Conservation (phyloP, 2,888 invertebrate genomes). For the Bugula neritina region DNA sequence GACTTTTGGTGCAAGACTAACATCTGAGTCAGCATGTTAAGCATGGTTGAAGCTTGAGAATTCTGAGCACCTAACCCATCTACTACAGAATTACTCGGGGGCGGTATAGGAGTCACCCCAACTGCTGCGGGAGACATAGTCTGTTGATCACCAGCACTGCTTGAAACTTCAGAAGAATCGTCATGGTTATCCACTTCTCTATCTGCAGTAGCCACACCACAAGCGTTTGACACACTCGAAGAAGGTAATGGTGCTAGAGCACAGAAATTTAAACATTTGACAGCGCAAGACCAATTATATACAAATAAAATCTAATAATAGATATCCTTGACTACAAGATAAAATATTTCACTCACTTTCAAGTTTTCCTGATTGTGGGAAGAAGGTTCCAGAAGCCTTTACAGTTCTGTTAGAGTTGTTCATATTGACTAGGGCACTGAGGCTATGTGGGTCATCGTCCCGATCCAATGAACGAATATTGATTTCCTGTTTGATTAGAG, state of each 20-base stretch:
- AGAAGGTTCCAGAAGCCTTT: conserved; percentile 86
- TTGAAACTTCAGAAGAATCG: not conserved
- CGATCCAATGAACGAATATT: not conserved
- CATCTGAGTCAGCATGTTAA: conserved; percentile 35
- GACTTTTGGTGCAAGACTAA: not conserved
- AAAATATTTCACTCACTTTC: conserved; percentile 7
- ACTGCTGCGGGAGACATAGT: not conserved
- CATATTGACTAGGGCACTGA: too few relatives aligned
- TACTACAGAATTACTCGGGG: not conserved
- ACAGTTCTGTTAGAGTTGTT: conserved; percentile 58
- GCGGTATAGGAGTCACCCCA: not conserved
- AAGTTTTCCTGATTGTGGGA: conserved; percentile 60
- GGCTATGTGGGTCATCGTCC: not conserved
- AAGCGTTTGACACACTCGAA: too few relatives aligned
- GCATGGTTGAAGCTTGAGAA: conserved; percentile 20
- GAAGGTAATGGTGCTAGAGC: too few relatives aligned
- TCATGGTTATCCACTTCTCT: not conserved
- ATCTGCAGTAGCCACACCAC: not conserved
- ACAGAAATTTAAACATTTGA: too few relatives aligned
- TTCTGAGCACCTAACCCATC: not conserved
- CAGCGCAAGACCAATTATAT: too few relatives aligned
- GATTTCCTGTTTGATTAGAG: not conserved
- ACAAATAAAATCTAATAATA: too few relatives aligned
- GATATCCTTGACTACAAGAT: too few relatives aligned
- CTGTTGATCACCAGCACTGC: not conserved